Evolutionary conservation across 2,888 invertebrate genomes (phyloP).

Genomic region (Mimumesa dahlbomi): DNA sequence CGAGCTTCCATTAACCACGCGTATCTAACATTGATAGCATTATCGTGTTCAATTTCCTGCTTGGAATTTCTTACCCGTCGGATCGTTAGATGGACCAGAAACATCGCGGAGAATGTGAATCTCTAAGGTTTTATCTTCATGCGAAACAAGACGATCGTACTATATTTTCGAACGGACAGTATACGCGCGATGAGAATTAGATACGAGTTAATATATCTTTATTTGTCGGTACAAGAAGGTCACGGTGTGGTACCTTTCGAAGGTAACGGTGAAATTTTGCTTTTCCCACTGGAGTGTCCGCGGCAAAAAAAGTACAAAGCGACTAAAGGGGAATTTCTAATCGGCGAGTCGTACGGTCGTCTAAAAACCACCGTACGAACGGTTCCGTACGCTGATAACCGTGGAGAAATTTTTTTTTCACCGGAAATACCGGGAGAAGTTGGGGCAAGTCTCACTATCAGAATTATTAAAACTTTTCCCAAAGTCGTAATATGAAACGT

Average conservation of each 20-base stretch:
- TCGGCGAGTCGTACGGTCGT: too few relatives aligned
- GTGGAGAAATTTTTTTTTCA: background rate
- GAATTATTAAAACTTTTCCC: conserved; percentile 29
- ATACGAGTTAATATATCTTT: too few relatives aligned
- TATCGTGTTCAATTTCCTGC: conserved; percentile 44
- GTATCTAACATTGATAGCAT: conserved; percentile 32
- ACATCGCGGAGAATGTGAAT: background rate
- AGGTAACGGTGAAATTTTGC: too few relatives aligned
- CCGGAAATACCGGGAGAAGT: background rate
- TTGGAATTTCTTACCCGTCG: conserved; percentile 3
- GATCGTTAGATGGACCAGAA: background rate
- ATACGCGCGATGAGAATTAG: too few relatives aligned
- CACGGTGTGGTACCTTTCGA: too few relatives aligned
- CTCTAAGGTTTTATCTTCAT: background rate
- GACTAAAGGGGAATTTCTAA: too few relatives aligned
- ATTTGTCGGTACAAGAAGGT: too few relatives aligned
- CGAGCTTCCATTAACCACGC: conserved; percentile 30
- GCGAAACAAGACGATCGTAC: background rate
- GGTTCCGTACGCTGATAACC: too few relatives aligned
- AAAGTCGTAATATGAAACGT: conserved; percentile 24
- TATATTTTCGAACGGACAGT: too few relatives aligned
- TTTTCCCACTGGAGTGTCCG: too few relatives aligned
- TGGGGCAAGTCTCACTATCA: conserved; percentile 15
- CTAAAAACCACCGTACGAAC: too few relatives aligned
- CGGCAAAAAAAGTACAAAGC: too few relatives aligned